Base-by-base conservation (phyloP, 2,888 invertebrate species). In the Unio delphinus region DNA sequence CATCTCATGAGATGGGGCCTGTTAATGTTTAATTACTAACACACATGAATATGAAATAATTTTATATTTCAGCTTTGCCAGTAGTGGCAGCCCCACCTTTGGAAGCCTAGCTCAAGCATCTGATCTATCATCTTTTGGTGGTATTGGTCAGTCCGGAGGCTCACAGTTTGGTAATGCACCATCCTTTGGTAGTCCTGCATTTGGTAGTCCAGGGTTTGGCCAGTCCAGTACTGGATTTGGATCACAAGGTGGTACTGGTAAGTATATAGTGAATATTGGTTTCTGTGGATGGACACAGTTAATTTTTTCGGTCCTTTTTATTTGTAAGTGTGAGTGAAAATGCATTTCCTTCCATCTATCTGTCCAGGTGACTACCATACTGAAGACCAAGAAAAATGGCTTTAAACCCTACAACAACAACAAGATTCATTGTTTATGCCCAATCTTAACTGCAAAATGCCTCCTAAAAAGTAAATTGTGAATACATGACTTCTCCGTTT, bases 91-190 rank as follows among this genome's bases (percentile, higher is more conserved):
- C 59, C 84, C 85, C 11, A 80, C 85, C 61, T 86, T 85, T 80
- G 86, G 84, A 34, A 80, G 76, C 34, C 75, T 86, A 11, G 86
- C 86, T 8, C 83, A 84, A 68, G 67, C 80, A 18, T 72, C 75
- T 61, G 79, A 80, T 56, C 61, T 74, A 5, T 79, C 84, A 15
- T 67, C 79, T 15, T 84, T 84, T 75, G 81, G 83, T 23, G 45
- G 45, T 8, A 34, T 83, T 60, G 73, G 75, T 18, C 71, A 72
- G 26, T 26, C 67, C 30, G 69, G 56, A 26, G 67, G 61, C n/a
- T 67, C 65, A 15, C 72, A 74, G 15, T 76, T 73, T 54, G 71
- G 73, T 34, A 62, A 67, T 56, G 70, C 67, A 20, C 68, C 68
- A 3, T 66, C 70, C 3, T 76, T 75, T 75, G 79, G 79, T 34